Conservation (phyloP, 2,888 invertebrate genomes). For the Pyrgus malvae region DNA sequence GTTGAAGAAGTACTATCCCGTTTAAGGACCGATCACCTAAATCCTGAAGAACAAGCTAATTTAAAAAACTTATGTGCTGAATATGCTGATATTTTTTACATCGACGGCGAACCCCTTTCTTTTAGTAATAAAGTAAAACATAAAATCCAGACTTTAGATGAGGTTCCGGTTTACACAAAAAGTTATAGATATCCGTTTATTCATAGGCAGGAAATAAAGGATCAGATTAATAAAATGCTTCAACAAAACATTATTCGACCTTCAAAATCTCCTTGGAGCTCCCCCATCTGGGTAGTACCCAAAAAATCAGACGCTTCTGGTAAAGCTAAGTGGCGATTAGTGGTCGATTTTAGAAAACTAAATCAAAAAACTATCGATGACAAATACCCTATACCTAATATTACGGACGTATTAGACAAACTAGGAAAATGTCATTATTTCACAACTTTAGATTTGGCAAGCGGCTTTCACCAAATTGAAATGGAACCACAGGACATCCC, state of each 20-base stretch:
- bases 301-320: slow-evolving; percentile 11
- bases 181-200: not conserved
- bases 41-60: not conserved
- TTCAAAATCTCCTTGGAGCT: slow-evolving; percentile 14
- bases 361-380: slow-evolving; percentile 32
- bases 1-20: not conserved
- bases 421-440: slow-evolving; percentile 28
- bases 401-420: slow-evolving; percentile 14
- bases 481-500: slow-evolving; percentile 26
- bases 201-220: slow-evolving; percentile 22
- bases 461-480: slow-evolving; percentile 30
- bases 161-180: slow-evolving; percentile 20
- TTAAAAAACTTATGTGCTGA: not conserved
- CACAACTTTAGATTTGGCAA: slow-evolving; percentile 29
- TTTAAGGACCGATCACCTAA: not conserved
- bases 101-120: slow-evolving; percentile 28
- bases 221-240: slow-evolving; percentile 31
- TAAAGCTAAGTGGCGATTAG: slow-evolving; percentile 18
- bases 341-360: slow-evolving; percentile 8
- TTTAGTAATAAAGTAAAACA: slow-evolving; percentile 30
- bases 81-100: too few species aligned
- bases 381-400: slow-evolving; percentile 7
- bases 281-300: slow-evolving; percentile 24
- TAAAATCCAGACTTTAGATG: slow-evolving; percentile 20
- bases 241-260: slow-evolving; percentile 25